Evolutionary conservation across 2,113 vertebrate species (phyloP).

Genomic region (Zosterops pallidus): DNA sequence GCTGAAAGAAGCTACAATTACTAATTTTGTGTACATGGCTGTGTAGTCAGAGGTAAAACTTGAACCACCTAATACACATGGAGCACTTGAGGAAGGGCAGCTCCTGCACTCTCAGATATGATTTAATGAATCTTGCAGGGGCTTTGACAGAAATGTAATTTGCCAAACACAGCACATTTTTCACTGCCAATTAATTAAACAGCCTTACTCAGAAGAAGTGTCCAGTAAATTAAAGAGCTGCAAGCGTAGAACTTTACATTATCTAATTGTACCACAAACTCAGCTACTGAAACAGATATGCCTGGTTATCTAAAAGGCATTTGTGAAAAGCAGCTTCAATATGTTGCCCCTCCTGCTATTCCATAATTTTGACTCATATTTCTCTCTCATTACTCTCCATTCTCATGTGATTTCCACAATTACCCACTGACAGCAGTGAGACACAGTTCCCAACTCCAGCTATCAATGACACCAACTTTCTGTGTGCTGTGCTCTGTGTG

Average conservation of each 20-base stretch:
- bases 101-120: not conserved
- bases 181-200: slow-evolving; percentile 67
- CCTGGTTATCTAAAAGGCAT: not conserved
- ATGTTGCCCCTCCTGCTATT: not conserved
- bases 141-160: slow-evolving; percentile 60
- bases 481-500: not conserved
- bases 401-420: not conserved
- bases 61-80: not conserved
- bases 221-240: slow-evolving; percentile 62
- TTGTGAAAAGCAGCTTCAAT: not conserved
- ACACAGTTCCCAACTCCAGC: not conserved
- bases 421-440: not conserved
- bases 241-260: slow-evolving; percentile 35
- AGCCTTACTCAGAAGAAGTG: slow-evolving; percentile 18
- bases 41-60: not conserved
- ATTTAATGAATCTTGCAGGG: slow-evolving; percentile 53
- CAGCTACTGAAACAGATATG: slow-evolving; percentile 17
- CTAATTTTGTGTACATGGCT: not conserved
- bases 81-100: slow-evolving; percentile 5
- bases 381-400: not conserved
- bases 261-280: slow-evolving; percentile 55
- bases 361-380: not conserved
- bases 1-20: not conserved
- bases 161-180: slow-evolving; percentile 62
- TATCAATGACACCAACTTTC: not conserved